Conservation (phyloP, 1,140 invertebrate species). For the Cydia pomonella region DNA sequence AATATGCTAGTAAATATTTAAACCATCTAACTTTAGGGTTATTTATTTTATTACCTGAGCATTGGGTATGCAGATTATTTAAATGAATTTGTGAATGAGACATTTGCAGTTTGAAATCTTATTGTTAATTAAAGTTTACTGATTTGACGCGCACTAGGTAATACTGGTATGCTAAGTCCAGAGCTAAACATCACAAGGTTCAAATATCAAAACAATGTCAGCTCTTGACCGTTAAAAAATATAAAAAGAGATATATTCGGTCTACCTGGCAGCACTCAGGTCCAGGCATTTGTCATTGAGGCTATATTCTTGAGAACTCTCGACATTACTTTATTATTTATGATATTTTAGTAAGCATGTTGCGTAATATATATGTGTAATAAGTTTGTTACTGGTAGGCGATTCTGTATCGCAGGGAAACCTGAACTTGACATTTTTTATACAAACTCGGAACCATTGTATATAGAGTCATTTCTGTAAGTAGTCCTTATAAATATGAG, state of each 20-base stretch:
- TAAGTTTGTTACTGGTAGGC: background rate
- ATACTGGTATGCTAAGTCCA: background rate
- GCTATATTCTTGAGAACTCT: no score
- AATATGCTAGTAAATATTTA: constrained; percentile 65
- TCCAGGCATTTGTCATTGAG: no score
- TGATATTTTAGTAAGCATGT: background rate
- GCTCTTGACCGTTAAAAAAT: background rate
- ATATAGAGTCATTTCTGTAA: constrained; percentile 38
- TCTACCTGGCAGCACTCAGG: no score
- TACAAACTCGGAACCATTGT: constrained; percentile 40
- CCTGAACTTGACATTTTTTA: constrained; percentile 32
- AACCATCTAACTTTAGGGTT: constrained; percentile 53
- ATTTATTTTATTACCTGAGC: constrained; percentile 48
- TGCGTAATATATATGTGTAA: background rate
- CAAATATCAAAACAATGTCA: background rate
- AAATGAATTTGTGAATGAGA: constrained; percentile 40
- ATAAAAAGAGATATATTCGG: background rate
- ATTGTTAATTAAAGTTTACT: background rate
- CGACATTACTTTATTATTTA: background rate
- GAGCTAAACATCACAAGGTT: background rate
- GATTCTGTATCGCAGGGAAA: constrained; percentile 35
- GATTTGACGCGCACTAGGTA: background rate
- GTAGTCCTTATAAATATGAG: constrained; percentile 34
- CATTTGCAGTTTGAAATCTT: constrained; percentile 40
- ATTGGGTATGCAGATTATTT: constrained; percentile 21